Conservation (phyloP, 2,113 vertebrate species). For the Pterocles orientalis region DNA sequence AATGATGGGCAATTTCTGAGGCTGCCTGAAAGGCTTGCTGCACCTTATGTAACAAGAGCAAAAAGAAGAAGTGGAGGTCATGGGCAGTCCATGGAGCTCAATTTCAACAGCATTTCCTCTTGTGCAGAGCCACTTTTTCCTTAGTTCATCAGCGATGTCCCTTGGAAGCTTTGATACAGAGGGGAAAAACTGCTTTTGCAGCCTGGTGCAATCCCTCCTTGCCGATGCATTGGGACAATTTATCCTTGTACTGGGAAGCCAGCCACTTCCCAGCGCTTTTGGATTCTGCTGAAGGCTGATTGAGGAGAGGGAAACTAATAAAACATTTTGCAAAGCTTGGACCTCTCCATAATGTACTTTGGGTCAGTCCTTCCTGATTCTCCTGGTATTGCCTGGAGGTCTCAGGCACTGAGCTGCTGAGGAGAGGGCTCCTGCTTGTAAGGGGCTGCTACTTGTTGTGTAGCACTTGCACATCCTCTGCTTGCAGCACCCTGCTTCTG, state of each 20-base stretch:
- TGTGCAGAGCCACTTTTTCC: neutral
- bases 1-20: neutral
- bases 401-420: rapidly evolving
- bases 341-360: neutral
- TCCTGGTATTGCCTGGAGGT: neutral
- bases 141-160: neutral
- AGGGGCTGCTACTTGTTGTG: neutral
- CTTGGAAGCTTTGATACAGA: neutral
- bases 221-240: neutral
- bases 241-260: neutral
- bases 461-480: neutral
- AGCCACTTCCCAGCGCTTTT: neutral
- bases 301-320: neutral
- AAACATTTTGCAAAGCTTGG: neutral
- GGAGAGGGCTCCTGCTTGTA: neutral
- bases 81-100: neutral
- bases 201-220: neutral
- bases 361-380: neutral
- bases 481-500: neutral
- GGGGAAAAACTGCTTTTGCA: neutral
- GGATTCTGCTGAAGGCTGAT: neutral
- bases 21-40: neutral
- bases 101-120: neutral
- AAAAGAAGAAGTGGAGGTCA: neutral
- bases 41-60: neutral